phyloP scores from a whole-genome alignment of 64 coral and sea anemone species.

The Pocillopora verrucosa region DNA sequence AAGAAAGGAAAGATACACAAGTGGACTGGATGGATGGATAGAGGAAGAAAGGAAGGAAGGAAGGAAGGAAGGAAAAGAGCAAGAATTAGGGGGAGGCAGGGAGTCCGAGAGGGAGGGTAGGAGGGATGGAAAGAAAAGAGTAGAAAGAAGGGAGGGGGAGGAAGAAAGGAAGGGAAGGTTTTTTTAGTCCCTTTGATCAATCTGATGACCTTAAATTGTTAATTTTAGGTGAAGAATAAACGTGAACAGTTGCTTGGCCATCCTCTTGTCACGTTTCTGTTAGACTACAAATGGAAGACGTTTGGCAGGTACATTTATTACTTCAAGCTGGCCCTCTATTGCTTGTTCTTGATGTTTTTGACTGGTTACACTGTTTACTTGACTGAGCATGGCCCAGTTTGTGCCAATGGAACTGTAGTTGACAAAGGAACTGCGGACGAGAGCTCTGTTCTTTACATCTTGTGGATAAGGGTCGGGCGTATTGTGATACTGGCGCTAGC shows the following conservation, averaged over 20 bases:
- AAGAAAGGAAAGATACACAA: too few species aligned
- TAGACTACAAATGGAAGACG: constrained; percentile 82
- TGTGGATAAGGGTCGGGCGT: constrained; percentile 69
- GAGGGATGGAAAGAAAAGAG: too few species aligned
- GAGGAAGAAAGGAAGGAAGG: too few species aligned
- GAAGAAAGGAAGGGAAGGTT: too few species aligned
- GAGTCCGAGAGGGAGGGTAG: too few species aligned
- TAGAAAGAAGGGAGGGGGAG: too few species aligned
- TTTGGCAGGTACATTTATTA: constrained; percentile 88
- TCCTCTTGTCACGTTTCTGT: constrained; percentile 79
- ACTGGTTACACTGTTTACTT: constrained; percentile 77
- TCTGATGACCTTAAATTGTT: neutral
- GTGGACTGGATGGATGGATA: too few species aligned
- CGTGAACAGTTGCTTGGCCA: constrained; percentile 79
- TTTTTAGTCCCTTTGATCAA: too few species aligned
- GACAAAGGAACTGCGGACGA: neutral
- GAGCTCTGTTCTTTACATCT: constrained; percentile 3
- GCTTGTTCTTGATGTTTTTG: constrained; percentile 78
- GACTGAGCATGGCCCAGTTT: constrained; percentile 38
- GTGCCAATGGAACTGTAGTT: neutral
- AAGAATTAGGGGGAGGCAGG: too few species aligned
- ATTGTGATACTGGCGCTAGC: constrained; percentile 63
- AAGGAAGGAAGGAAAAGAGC: too few species aligned
- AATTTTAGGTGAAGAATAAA: constrained; percentile 63
- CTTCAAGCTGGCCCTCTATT: constrained; percentile 73